phyloP scores from a whole-genome alignment of 2,113 vertebrate species.

The Ammospiza nelsoni region DNA sequence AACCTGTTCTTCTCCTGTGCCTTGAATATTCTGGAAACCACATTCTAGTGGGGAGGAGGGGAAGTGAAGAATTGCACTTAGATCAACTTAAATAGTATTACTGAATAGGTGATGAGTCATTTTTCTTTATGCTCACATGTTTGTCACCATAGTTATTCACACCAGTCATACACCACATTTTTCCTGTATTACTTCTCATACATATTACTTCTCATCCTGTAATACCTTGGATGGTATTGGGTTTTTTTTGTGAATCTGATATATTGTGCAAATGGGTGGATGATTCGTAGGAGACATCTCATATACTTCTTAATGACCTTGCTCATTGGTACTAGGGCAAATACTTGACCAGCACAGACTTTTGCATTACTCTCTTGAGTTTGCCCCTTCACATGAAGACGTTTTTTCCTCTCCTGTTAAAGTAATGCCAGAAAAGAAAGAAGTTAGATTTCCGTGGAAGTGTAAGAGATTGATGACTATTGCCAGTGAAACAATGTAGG shows the following conservation, averaged over 20 bases:
- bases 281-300: background rate
- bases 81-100: background rate
- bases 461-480: background rate
- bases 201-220: too few species aligned
- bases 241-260: background rate
- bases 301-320: background rate
- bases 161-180: background rate
- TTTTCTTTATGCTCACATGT: background rate
- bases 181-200: background rate
- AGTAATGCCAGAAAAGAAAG: background rate
- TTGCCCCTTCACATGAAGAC: background rate
- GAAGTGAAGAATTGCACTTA: background rate
- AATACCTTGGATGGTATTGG: background rate
- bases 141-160: background rate
- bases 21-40: background rate
- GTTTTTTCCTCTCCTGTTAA: background rate
- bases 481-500: background rate
- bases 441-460: background rate
- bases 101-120: background rate
- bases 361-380: background rate
- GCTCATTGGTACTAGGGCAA: background rate
- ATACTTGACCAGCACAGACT: background rate
- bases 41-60: background rate
- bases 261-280: background rate
- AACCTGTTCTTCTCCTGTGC: background rate